These are phyloP conservation scores for Lepilemur septentrionalis DNA, from an alignment of 2,797 vertebrate genomes.

Conservation along the genomic window DNA sequence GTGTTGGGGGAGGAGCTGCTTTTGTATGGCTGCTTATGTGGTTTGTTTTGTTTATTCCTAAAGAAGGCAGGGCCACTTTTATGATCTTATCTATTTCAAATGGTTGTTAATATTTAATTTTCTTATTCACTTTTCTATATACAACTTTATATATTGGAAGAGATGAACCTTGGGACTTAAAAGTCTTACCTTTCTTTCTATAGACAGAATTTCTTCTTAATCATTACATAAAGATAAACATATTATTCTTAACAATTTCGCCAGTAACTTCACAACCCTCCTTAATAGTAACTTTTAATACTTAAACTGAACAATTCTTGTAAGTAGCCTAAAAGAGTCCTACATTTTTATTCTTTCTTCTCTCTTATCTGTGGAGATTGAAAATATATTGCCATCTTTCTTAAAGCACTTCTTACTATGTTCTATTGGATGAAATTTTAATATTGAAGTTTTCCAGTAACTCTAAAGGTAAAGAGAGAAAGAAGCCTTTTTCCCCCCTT, in stretches of 20 bases:
- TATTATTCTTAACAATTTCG: conserved; percentile 51
- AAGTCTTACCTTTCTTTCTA: conserved; percentile 13
- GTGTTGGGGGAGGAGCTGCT: neutral
- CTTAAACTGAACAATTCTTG: conserved; percentile 41
- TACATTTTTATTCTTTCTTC: conserved; percentile 36
- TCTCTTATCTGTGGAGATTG: conserved; percentile 61
- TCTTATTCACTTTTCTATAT: neutral
- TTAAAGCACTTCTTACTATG: conserved; percentile 30
- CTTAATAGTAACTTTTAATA: conserved; percentile 30
- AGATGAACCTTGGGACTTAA: conserved; percentile 25
- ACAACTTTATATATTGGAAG: conserved; percentile 1
- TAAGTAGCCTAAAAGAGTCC: conserved; percentile 18
- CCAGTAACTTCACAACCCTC: neutral
- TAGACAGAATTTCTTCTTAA: conserved; percentile 56
- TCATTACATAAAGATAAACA: conserved; percentile 27
- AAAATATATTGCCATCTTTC: conserved; percentile 45
- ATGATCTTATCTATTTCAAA: conserved; percentile 44
- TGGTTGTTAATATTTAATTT: conserved; percentile 12
- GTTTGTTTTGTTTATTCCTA: conserved; percentile 24
- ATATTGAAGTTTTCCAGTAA: conserved; percentile 47
- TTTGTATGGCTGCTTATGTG: conserved; percentile 5
- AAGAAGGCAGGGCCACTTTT: neutral
- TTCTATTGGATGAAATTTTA: conserved; percentile 29
- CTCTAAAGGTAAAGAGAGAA: conserved; percentile 42
- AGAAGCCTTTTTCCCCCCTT: conserved; percentile 5